These are phyloP conservation scores for Emydocephalus ijimae DNA, from an alignment of 2,113 vertebrate genomes.

Conservation along the genomic window DNA sequence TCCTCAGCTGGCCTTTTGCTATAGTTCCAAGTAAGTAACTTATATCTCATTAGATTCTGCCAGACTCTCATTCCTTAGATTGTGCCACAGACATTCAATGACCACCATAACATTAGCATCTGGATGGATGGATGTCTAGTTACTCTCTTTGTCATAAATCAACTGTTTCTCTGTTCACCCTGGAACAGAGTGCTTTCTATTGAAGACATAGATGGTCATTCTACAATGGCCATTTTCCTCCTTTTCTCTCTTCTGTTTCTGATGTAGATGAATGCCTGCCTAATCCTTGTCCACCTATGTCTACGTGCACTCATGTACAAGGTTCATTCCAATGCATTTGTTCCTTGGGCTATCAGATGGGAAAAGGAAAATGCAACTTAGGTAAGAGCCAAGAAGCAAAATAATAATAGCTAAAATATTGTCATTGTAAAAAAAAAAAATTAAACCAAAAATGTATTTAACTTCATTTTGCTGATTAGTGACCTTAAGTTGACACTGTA, in stretches of 20 bases:
- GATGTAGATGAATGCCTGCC: conserved; percentile 86
- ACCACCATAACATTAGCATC: background rate
- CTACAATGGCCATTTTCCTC: background rate
- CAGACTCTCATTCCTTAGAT: background rate
- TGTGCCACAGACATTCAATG: background rate
- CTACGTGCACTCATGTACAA: conserved; percentile 80
- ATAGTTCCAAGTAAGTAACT: background rate
- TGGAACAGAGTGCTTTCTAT: background rate
- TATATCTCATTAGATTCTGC: background rate
- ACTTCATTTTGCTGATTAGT: background rate
- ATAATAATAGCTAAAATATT: background rate
- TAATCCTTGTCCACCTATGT: conserved; percentile 78
- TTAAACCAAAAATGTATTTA: background rate
- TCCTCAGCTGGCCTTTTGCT: background rate
- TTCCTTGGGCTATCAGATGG: conserved; percentile 83
- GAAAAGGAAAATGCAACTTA: conserved; percentile 85
- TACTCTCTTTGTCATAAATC: background rate
- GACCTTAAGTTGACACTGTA: background rate
- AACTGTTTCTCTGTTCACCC: too few species aligned
- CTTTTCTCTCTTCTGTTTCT: conserved; percentile 56
- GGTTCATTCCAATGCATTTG: conserved; percentile 90
- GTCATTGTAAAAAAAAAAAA: conserved; percentile 21
- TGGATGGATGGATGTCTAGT: background rate
- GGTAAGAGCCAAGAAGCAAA: conserved; percentile 71
- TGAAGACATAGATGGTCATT: background rate